phyloP scores from a whole-genome alignment of 2,113 vertebrate genomes.

The Rallus limicola region DNA sequence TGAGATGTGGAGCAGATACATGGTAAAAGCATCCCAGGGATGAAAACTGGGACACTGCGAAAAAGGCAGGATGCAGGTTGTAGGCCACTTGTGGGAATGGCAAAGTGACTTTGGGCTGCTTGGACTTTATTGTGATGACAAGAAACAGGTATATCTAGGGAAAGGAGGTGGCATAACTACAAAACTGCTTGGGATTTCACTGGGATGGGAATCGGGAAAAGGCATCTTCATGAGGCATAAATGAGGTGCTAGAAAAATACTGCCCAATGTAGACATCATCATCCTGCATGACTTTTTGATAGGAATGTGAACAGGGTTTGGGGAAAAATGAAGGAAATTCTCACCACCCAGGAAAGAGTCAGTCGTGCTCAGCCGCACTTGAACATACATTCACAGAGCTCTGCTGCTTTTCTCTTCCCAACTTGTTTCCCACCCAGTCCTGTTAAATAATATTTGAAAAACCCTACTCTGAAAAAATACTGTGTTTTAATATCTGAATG shows the following conservation, averaged over 20 bases:
- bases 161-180: background rate
- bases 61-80: background rate
- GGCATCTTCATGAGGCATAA: background rate
- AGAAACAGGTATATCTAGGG: background rate
- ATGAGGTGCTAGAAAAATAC: background rate
- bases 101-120: background rate
- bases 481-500: background rate
- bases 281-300: background rate
- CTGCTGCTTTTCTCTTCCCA: background rate
- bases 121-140: background rate
- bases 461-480: background rate
- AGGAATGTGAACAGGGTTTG: background rate
- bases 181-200: background rate
- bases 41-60: background rate
- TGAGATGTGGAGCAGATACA: background rate
- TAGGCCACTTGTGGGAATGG: background rate
- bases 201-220: background rate
- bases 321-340: background rate
- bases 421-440: background rate
- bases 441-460: background rate
- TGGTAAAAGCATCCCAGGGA: background rate
- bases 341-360: background rate
- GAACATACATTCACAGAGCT: too few species aligned
- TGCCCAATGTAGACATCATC: background rate
- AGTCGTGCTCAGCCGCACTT: background rate